phyloP scores from a whole-genome alignment of 2,113 vertebrate genomes.

The Otolemur garnettii region DNA sequence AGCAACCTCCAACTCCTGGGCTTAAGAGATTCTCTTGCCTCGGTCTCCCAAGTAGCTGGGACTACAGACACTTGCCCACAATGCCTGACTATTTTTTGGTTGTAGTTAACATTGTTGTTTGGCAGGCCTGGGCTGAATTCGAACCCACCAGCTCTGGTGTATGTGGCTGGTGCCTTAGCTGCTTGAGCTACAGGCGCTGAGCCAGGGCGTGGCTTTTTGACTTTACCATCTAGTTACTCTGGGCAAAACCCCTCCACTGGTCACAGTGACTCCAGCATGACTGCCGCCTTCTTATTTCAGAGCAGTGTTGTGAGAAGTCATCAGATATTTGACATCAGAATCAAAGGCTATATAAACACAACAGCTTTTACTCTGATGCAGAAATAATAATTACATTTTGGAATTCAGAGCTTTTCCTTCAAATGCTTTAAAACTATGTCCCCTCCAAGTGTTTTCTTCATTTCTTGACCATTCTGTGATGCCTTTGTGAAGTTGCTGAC shows the following conservation, averaged over 20 bases:
- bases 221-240: not conserved
- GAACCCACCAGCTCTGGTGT: too few species aligned
- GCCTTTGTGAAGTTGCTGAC: conserved; percentile 55
- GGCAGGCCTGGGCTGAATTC: too few species aligned
- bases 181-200: too few species aligned
- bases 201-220: conserved; percentile 23
- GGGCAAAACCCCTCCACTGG: conserved; percentile 22
- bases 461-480: conserved; percentile 72
- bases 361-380: conserved; percentile 59
- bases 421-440: conserved; percentile 33
- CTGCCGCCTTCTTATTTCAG: conserved; percentile 24
- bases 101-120: too few species aligned
- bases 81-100: too few species aligned
- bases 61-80: too few species aligned
- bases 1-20: too few species aligned
- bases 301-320: conserved; percentile 38
- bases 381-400: conserved; percentile 64
- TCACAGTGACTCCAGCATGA: not conserved
- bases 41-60: too few species aligned
- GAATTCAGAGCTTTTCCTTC: conserved; percentile 65
- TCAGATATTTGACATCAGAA: conserved; percentile 62
- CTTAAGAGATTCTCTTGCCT: too few species aligned
- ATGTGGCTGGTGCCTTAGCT: too few species aligned
- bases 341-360: conserved; percentile 62
- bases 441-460: conserved; percentile 59